These are phyloP conservation scores for Tethea ocularis DNA, from an alignment of 2,888 invertebrate species.

Conservation along the genomic window DNA sequence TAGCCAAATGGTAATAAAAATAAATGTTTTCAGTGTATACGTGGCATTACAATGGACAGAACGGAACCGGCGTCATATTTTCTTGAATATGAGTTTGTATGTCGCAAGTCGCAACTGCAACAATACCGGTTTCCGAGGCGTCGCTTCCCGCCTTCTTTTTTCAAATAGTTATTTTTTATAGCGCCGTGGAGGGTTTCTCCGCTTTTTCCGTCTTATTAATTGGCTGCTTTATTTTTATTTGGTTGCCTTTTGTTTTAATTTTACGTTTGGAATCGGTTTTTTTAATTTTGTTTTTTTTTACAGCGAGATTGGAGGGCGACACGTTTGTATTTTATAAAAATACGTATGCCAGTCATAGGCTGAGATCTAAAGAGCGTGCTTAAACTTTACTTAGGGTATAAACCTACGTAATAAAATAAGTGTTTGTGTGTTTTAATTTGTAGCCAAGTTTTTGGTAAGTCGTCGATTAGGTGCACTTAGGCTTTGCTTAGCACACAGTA, in stretches of 20 bases:
- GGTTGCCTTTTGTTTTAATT: slow-evolving; percentile 10
- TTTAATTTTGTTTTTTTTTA: too few species aligned
- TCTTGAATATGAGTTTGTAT: slow-evolving; percentile 53
- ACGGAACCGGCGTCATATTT: slow-evolving; percentile 57
- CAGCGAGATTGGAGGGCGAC: too few species aligned
- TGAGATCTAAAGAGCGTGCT: too few species aligned
- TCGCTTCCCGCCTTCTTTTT: slow-evolving; percentile 36
- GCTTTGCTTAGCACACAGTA: too few species aligned
- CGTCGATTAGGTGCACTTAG: too few species aligned
- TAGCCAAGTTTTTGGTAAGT: too few species aligned
- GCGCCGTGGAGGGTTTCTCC: slow-evolving; percentile 19
- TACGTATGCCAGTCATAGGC: too few species aligned
- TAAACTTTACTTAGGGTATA: too few species aligned
- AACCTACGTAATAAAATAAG: too few species aligned
- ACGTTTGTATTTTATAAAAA: too few species aligned
- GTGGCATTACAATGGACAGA: slow-evolving; percentile 43
- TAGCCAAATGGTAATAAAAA: slow-evolving; percentile 46
- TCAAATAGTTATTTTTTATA: slow-evolving; percentile 26
- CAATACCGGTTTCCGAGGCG: slow-evolving; percentile 52
- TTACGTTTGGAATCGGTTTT: not conserved
- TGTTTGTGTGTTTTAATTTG: too few species aligned
- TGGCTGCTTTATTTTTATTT: slow-evolving; percentile 25
- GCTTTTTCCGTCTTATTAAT: slow-evolving; percentile 20
- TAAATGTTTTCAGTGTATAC: slow-evolving; percentile 45
- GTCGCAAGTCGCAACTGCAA: slow-evolving; percentile 27